phyloP scores from a whole-genome alignment of 2,113 vertebrate species.

The Crotalus horridus region DNA sequence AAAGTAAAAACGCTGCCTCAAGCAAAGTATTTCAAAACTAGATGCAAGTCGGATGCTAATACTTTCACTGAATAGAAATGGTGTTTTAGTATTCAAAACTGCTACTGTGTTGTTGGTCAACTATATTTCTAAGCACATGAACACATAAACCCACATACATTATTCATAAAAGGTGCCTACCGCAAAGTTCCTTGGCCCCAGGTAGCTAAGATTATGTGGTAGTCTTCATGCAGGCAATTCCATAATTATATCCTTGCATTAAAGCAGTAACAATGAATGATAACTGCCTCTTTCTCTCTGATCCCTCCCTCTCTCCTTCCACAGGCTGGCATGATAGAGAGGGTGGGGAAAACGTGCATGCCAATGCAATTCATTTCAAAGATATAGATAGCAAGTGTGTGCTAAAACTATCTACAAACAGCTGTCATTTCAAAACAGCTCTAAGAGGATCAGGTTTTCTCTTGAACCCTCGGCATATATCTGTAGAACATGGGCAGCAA shows the following conservation, averaged over 20 bases:
- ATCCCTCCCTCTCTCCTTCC: neutral
- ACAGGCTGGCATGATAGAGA: conserved; percentile 17
- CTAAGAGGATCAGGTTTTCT: conserved; percentile 15
- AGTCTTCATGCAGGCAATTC: neutral
- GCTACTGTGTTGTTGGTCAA: neutral
- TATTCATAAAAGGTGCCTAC: neutral
- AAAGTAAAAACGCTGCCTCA: neutral
- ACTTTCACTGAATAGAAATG: neutral
- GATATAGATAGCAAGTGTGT: conserved; percentile 19
- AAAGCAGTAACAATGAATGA: conserved; percentile 24
- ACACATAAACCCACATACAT: neutral
- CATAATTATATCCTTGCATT: neutral
- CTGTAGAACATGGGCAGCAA: neutral
- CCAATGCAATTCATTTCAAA: conserved; percentile 23
- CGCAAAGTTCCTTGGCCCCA: neutral
- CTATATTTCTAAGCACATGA: neutral
- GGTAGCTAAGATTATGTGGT: neutral
- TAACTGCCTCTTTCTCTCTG: conserved; percentile 32
- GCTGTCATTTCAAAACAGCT: conserved; percentile 13
- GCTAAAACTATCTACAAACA: conserved; percentile 26
- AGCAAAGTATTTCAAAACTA: neutral
- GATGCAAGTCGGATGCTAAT: neutral
- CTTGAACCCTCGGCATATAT: neutral
- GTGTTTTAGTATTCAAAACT: neutral
- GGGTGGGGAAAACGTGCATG: conserved; percentile 26